Conservation (phyloP, 2,113 vertebrate genomes). For the Oncorhynchus mykiss region DNA sequence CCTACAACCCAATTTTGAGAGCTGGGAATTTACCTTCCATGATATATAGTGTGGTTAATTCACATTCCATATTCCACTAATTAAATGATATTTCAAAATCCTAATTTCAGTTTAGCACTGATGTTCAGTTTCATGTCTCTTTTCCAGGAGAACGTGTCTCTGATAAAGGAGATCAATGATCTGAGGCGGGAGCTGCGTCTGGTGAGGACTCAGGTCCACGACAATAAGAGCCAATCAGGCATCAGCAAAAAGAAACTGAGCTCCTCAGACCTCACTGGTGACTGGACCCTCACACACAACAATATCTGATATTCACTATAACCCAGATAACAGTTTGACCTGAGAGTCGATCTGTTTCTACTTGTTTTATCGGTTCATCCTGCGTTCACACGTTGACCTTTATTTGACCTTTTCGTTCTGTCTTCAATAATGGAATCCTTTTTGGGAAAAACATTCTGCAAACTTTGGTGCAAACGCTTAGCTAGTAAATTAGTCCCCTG, state of each 20-base stretch:
- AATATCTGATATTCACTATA: not conserved
- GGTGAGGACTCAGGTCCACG: conserved; percentile 42
- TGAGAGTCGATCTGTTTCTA: not conserved
- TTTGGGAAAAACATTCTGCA: no score
- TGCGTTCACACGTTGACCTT: not conserved
- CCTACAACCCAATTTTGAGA: no score
- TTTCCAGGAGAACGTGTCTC: conserved; percentile 67
- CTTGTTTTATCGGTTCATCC: not conserved
- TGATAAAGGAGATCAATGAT: conserved; percentile 69
- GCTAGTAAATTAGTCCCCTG: no score
- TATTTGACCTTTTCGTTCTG: not conserved
- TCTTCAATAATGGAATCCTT: no score
- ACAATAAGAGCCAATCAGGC: conserved; percentile 33
- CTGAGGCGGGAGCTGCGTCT: conserved; percentile 57
- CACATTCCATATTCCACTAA: not conserved
- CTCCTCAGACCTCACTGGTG: conserved; percentile 63
- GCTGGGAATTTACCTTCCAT: no score
- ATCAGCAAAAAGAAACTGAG: conserved; percentile 48
- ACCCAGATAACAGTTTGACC: not conserved
- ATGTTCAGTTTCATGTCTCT: conserved; percentile 61
- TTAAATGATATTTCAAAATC: not conserved
- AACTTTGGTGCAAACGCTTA: no score
- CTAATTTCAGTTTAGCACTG: conserved; percentile 47
- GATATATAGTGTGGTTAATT: no score
- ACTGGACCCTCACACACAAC: not conserved